Base-by-base conservation (phyloP, 2,797 vertebrate species). In the Delichon dasypus region DNA sequence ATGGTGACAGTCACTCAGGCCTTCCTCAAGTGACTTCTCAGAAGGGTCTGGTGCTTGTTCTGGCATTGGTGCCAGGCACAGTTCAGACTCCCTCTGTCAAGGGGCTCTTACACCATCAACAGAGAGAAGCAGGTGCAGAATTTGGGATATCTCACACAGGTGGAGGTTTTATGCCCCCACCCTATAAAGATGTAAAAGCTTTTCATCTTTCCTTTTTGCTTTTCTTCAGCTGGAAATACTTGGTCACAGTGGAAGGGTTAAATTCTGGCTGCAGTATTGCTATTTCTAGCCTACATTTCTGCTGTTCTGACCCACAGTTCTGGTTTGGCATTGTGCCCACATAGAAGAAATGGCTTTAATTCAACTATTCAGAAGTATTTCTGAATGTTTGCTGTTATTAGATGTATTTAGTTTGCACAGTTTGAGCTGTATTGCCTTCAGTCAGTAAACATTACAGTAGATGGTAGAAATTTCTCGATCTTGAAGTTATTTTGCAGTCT, bases 381-480 rank as follows among this genome's bases (percentile, higher is more conserved):
- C 42, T 68, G 75, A 29, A 44, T 47, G 40, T 76, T 83, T 83
- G 9, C 65, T 64, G 62, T 17, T 72, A 71, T 34, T 85, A 77
- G 54, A 22, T 89, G 12, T 21, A 32, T 94, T 83, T 75, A 15
- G 27, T 67, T 89, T 77, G 79, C 34, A 19, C 21, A 20, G 51
- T 79, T 91, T 36, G 62, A 77, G 19, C 65, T 0, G 0, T 25
- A 22, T 44, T 85, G 81, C 72, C 47, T 93, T 85, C 40, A 83
- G 30, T 48, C 78, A 44, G 51, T 64, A 74, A 92, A 89, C 70
- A 27, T 72, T 65, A 78, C 61, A 53, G 82, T 45, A 67, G 29
- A 38, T 40, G 82, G 64, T 86, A 73, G 96, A 96, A 94, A 91
- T 86, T 93, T 95, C 89, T 97, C 36, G 62, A 92, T 83, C 66